These are phyloP conservation scores for Beris chalybata DNA, from an alignment of 2,888 invertebrate genomes.

Conservation along the genomic window DNA sequence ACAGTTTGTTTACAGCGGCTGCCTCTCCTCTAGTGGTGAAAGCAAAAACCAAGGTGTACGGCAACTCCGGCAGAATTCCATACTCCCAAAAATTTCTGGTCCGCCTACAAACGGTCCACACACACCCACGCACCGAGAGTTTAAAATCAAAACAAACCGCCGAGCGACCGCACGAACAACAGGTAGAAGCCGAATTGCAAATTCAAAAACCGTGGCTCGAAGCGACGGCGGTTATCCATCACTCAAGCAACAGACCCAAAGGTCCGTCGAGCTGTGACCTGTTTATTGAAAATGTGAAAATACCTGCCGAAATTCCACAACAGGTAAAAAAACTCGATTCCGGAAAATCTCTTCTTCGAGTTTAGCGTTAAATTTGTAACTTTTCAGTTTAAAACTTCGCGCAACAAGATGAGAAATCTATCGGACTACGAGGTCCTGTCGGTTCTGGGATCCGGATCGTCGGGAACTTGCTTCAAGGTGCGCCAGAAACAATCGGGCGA, in stretches of 20 bases:
- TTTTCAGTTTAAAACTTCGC: neutral
- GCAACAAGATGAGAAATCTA: constrained; percentile 2
- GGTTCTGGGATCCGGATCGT: constrained; percentile 62
- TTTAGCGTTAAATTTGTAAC: neutral
- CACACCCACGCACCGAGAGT: too few relatives aligned
- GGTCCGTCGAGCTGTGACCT: constrained; percentile 5
- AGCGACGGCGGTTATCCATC: neutral
- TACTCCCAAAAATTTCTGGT: too few relatives aligned
- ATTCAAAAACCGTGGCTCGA: neutral
- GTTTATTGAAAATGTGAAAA: constrained; percentile 13
- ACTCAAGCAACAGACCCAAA: neutral
- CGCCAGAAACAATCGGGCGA: constrained; percentile 60
- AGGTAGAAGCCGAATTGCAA: constrained; percentile 10
- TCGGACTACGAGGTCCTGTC: constrained; percentile 62
- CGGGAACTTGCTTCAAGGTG: constrained; percentile 65
- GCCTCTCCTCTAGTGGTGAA: too few relatives aligned
- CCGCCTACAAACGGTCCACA: too few relatives aligned
- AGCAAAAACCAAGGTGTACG: too few relatives aligned
- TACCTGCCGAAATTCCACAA: neutral
- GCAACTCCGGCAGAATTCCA: neutral
- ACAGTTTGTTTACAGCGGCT: too few relatives aligned
- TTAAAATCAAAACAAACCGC: constrained; percentile 28
- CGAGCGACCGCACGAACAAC: neutral
- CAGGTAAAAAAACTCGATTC: neutral
- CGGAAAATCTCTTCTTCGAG: neutral